Evolutionary conservation across 1,140 invertebrate genomes (phyloP).

Genomic region (Bombus turneri): DNA sequence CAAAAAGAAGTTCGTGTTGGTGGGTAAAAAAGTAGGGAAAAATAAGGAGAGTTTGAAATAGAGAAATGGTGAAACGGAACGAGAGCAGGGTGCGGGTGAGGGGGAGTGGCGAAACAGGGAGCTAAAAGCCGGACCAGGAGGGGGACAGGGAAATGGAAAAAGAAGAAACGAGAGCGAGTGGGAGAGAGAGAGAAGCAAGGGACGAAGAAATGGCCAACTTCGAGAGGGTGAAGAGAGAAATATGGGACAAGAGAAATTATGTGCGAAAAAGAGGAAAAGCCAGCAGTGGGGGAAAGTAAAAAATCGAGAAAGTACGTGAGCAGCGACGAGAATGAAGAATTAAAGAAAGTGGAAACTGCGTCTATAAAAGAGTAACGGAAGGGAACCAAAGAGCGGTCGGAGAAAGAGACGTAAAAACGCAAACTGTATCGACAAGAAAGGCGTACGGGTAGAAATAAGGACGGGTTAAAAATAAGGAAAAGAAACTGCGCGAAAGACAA

Average conservation of each 20-base stretch:
- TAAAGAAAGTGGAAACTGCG: slow-evolving; percentile 39
- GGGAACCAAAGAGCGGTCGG: neutral
- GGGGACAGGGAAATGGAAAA: neutral
- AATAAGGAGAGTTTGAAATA: slow-evolving; percentile 30
- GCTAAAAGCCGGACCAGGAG: neutral
- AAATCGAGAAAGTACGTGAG: slow-evolving; percentile 33
- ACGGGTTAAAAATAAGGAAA: too few species aligned
- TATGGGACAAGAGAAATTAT: slow-evolving; percentile 45
- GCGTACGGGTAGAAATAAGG: too few species aligned
- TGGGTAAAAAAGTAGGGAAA: neutral
- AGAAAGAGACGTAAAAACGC: neutral
- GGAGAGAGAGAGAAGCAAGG: neutral
- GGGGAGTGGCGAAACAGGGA: neutral
- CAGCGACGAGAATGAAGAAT: slow-evolving; percentile 40
- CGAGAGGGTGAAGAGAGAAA: slow-evolving; percentile 32
- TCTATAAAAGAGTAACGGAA: slow-evolving; percentile 1
- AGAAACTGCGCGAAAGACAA: neutral
- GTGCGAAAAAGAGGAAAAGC: slow-evolving; percentile 22
- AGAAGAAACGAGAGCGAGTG: neutral
- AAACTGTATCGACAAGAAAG: neutral
- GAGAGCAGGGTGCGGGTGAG: neutral
- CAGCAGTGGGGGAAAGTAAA: neutral
- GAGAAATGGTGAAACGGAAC: slow-evolving; percentile 19
- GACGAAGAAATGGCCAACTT: slow-evolving; percentile 2
- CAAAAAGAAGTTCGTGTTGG: slow-evolving; percentile 19